These are phyloP conservation scores for Crossocerus cetratus DNA, from an alignment of 2,888 invertebrate genomes.

Conservation along the genomic window DNA sequence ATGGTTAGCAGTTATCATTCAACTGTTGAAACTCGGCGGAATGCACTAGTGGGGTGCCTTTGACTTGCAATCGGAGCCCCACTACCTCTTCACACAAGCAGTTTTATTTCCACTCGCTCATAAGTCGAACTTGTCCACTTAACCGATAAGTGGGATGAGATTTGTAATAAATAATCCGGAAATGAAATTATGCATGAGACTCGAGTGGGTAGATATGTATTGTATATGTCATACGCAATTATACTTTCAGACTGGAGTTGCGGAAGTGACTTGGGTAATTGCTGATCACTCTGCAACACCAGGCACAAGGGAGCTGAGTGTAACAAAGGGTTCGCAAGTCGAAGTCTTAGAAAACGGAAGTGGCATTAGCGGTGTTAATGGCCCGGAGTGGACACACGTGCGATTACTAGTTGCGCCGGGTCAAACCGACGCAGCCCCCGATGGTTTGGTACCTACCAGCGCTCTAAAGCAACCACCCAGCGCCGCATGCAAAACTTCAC, in stretches of 20 bases:
- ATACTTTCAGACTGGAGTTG: slow-evolving; percentile 83
- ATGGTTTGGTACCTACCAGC: slow-evolving; percentile 89
- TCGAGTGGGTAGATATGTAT: too few relatives aligned
- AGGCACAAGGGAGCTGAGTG: slow-evolving; percentile 88
- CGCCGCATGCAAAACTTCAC: slow-evolving; percentile 78
- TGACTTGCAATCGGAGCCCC: background rate
- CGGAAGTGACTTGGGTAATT: slow-evolving; percentile 94
- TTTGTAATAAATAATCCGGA: too few relatives aligned
- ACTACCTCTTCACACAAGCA: too few relatives aligned
- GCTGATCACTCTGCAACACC: slow-evolving; percentile 89
- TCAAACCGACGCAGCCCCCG: slow-evolving; percentile 81
- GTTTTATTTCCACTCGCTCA: too few relatives aligned
- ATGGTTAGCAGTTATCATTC: background rate
- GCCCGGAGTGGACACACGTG: slow-evolving; percentile 77
- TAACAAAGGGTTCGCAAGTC: slow-evolving; percentile 94
- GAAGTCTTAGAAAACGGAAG: slow-evolving; percentile 90
- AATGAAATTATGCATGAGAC: too few relatives aligned
- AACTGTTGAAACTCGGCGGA: background rate
- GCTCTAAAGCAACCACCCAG: slow-evolving; percentile 88
- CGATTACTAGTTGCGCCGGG: slow-evolving; percentile 78
- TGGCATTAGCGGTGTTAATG: slow-evolving; percentile 65
- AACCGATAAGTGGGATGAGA: too few relatives aligned
- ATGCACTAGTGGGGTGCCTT: background rate
- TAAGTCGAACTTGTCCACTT: too few relatives aligned
- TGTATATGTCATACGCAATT: background rate